Conservation (phyloP, 2,113 vertebrate species). For the Sebastes schlegelii region DNA sequence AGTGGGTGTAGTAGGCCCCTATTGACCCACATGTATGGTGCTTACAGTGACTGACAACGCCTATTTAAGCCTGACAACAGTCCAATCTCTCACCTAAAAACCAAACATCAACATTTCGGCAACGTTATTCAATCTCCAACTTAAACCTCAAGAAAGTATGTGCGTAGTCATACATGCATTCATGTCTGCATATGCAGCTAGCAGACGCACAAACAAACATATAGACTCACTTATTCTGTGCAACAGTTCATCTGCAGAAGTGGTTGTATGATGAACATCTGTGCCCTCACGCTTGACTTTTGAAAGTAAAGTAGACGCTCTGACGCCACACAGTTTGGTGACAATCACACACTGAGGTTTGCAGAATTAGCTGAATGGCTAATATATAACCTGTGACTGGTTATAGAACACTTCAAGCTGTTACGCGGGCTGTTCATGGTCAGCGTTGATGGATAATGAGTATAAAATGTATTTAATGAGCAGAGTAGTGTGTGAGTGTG, state of each 20-base stretch:
- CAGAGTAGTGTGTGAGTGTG: conserved; percentile 19
- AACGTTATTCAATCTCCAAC: too few species aligned
- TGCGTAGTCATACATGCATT: background rate
- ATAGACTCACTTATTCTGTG: background rate
- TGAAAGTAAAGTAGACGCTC: conserved; percentile 9
- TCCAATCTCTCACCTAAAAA: background rate
- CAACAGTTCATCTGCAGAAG: background rate
- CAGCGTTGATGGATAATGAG: conserved; percentile 46
- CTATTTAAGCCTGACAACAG: too few species aligned
- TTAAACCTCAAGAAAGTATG: background rate
- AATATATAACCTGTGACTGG: conserved; percentile 25
- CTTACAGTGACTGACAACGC: too few species aligned
- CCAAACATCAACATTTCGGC: background rate
- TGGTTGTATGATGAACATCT: background rate
- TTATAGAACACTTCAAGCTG: conserved; percentile 38
- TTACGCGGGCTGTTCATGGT: conserved; percentile 45
- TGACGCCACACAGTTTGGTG: background rate
- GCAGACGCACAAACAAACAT: background rate
- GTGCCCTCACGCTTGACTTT: background rate
- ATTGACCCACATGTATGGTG: too few species aligned
- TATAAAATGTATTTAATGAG: conserved; percentile 41
- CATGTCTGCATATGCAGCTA: background rate
- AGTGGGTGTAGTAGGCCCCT: too few species aligned
- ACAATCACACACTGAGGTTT: conserved; percentile 17
- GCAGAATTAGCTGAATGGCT: conserved; percentile 13